Conservation (phyloP, 2,888 invertebrate genomes). For the Heliconius cydno region DNA sequence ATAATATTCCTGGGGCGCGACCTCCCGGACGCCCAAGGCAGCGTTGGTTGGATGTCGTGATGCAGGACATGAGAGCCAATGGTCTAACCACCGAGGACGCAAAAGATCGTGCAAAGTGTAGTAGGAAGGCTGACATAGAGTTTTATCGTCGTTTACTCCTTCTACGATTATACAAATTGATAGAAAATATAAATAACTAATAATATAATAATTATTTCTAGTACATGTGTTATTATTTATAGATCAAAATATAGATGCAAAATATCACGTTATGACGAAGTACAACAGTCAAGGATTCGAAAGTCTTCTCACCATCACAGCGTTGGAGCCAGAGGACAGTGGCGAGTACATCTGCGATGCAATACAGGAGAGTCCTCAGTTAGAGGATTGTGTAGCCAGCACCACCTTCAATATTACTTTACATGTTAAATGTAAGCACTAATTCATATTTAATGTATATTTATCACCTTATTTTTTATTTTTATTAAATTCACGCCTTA, state of each 20-base stretch:
- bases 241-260: conserved; percentile 47
- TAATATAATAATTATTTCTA: not conserved
- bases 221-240: not conserved
- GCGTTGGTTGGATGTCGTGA: too few relatives aligned
- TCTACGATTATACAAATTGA: not conserved
- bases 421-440: conserved; percentile 63
- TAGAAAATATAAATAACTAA: not conserved
- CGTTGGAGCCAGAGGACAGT: conserved; percentile 61
- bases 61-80: too few relatives aligned
- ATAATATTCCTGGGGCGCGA: too few relatives aligned
- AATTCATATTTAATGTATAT: too few relatives aligned
- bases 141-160: not conserved
- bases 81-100: too few relatives aligned
- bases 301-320: conserved; percentile 66
- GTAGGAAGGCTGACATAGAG: too few relatives aligned
- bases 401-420: conserved; percentile 61
- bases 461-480: too few relatives aligned
- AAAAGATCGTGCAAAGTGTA: too few relatives aligned
- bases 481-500: too few relatives aligned
- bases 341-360: conserved; percentile 65
- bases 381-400: conserved; percentile 55
- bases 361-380: conserved; percentile 57
- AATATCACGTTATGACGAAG: conserved; percentile 67
- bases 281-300: conserved; percentile 69
- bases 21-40: too few relatives aligned